Conservation (phyloP, 2,113 vertebrate genomes). For the Tichodroma muraria region DNA sequence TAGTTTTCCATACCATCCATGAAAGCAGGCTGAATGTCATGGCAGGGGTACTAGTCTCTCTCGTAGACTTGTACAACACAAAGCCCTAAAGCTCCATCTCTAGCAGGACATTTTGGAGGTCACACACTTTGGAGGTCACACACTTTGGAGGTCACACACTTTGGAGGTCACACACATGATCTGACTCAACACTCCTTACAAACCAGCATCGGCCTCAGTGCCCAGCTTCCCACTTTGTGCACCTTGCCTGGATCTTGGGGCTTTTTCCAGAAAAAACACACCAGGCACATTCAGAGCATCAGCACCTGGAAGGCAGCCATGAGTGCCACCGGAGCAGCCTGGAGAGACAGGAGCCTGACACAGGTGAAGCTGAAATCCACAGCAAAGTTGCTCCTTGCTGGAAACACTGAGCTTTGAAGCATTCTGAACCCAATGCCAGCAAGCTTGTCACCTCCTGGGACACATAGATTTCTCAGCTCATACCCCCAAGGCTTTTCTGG, state of each 20-base stretch:
- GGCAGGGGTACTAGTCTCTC: background rate
- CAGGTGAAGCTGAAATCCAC: background rate
- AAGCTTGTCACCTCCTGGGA: background rate
- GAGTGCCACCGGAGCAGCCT: background rate
- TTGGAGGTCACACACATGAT: too few species aligned
- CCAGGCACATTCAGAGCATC: background rate
- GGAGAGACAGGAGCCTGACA: background rate
- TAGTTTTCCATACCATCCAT: background rate
- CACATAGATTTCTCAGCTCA: accelerated
- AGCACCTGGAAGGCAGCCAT: background rate
- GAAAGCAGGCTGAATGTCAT: background rate
- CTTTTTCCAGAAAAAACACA: background rate
- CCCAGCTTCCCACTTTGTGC: background rate
- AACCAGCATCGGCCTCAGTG: background rate
- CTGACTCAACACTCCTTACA: background rate
- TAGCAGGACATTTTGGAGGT: background rate
- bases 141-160: too few species aligned
- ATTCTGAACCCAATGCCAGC: background rate
- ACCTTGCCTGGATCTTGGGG: accelerated
- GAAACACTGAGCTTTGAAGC: background rate
- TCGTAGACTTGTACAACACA: background rate
- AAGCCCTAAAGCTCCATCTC: background rate
- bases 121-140: too few species aligned
- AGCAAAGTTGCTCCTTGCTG: background rate
- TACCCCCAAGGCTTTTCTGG: background rate